phyloP scores from a whole-genome alignment of 2,888 invertebrate species.

The Choristoneura rosaceana region DNA sequence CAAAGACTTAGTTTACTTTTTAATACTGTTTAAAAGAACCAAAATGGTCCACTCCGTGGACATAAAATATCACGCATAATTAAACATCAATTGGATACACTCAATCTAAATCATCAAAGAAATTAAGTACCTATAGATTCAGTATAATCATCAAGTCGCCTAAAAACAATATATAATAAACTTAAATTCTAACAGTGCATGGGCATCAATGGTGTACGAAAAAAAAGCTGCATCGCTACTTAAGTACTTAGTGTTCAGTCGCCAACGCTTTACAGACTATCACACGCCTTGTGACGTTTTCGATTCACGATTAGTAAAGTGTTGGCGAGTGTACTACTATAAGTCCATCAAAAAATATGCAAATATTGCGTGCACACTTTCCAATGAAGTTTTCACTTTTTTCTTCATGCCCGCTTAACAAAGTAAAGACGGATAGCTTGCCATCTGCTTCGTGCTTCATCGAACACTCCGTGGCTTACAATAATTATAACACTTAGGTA shows the following conservation, averaged over 20 bases:
- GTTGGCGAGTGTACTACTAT: background rate
- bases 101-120: background rate
- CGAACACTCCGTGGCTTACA: background rate
- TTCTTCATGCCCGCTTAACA: background rate
- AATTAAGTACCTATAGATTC: background rate
- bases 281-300: background rate
- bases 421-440: background rate
- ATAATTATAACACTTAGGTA: constrained; percentile 1
- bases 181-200: background rate
- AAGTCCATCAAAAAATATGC: background rate
- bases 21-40: background rate
- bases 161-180: background rate
- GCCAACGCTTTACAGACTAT: background rate
- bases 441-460: background rate
- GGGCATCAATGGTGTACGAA: background rate
- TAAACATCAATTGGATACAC: background rate
- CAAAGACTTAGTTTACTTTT: background rate
- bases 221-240: background rate
- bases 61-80: background rate
- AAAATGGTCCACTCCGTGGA: background rate
- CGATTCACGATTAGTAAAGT: background rate
- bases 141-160: background rate
- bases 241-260: background rate
- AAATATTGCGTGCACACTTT: background rate
- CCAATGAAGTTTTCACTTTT: background rate